These are phyloP conservation scores for Brassicogethes aeneus DNA, from an alignment of 2,888 invertebrate genomes.

Conservation along the genomic window DNA sequence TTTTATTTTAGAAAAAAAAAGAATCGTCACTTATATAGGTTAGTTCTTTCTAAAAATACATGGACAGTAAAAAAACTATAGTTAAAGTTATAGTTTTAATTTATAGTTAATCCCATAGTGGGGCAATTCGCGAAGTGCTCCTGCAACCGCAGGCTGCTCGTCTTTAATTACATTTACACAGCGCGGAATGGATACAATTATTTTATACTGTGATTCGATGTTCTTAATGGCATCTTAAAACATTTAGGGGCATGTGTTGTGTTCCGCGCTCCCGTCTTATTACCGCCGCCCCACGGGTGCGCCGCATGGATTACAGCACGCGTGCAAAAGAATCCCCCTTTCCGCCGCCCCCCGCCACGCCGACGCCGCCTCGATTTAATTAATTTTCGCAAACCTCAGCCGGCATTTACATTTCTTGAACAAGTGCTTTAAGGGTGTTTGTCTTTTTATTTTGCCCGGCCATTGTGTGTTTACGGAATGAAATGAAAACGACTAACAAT, in stretches of 20 bases:
- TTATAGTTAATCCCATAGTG: too few species aligned
- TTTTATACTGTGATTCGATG: constrained; percentile 35
- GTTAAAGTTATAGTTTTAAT: too few species aligned
- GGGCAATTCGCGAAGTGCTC: constrained; percentile 2
- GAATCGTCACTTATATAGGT: too few species aligned
- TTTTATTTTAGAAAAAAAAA: too few species aligned
- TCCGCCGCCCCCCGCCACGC: too few species aligned
- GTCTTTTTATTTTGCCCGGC: not conserved
- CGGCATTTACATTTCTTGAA: not conserved
- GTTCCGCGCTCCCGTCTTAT: constrained; percentile 3
- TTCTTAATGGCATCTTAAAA: constrained; percentile 31
- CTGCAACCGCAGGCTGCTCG: constrained; percentile 28
- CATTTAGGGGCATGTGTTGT: constrained; percentile 29
- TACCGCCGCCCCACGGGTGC: not conserved
- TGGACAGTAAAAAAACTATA: too few species aligned
- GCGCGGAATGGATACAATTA: constrained; percentile 36
- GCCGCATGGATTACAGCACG: not conserved
- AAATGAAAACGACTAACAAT: not conserved
- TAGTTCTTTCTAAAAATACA: too few species aligned
- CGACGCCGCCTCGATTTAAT: not conserved
- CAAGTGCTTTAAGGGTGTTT: not conserved
- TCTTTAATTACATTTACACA: constrained; percentile 37
- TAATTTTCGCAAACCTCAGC: not conserved
- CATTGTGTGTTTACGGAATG: not conserved
- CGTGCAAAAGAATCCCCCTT: not conserved